Evolutionary conservation across 1,140 invertebrate species (phyloP), one percentile per base, ranked within the genome.

Genomic region (Pseudomyrmex dendroicus): DNA sequence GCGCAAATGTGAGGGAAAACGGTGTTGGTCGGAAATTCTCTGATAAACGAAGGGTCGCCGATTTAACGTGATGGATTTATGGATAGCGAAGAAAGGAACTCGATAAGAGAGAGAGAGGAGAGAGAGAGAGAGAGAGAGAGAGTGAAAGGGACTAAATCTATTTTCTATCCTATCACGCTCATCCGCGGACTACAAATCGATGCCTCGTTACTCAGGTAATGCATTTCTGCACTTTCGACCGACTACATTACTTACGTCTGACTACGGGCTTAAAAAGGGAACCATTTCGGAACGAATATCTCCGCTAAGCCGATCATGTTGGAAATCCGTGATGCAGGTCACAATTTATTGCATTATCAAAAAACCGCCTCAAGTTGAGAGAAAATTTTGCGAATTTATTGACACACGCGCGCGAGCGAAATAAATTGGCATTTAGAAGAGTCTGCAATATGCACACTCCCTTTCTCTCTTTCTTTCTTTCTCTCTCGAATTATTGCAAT

Each of bases 351-450:
- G 17, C 15, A 73, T 48, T 61, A 76, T 76, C 46, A 22, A 52
- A n/a, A 22, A 52, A n/a, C 15, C 50, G 4, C 5, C 12, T 22
- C 22, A 52, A 76, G 52, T n/a, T 56, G 44, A 73, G 7, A 48
- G 67, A 20, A 15, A 9, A 44, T 78, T 46, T 59, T 1, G 62
- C 13, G 50, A 68, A 35, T 78, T 57, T 57, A 68, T 68, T 78
- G 17, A 57, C 52, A 48, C 5, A 1, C 25, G 17, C 22, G 50
- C 13, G 50, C 13, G 35, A 35, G 35, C 35, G 5, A 35, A 46
- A 57, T 48, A 77, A 77, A 77, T 68, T 68, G 48, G 15, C 56
- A 77, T 77, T 68, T 56, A 56, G 50, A 68, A 68, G 52, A n/a
- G 12, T 57, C 25, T 68, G 10, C 35, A 54, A 15, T 7, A 35